Evolutionary conservation across 2,113 vertebrate genomes (phyloP).

Genomic region (Hyperopisus bebe): DNA sequence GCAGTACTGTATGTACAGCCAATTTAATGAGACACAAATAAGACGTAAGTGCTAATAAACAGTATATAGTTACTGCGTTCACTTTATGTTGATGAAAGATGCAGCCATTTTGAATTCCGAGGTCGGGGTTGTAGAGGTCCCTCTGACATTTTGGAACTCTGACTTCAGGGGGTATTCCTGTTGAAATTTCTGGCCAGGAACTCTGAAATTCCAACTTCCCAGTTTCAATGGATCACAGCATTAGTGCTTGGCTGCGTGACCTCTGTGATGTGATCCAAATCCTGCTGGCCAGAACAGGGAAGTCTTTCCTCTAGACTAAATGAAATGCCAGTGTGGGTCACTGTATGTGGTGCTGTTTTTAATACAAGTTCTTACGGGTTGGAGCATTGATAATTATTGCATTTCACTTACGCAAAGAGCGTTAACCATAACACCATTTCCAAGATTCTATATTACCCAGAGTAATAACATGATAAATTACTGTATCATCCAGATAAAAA

Average conservation of each 20-base stretch:
- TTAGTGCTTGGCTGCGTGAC: background rate
- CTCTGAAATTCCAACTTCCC: background rate
- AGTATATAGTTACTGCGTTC: background rate
- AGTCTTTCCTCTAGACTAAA: background rate
- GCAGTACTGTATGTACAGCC: background rate
- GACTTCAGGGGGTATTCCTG: background rate
- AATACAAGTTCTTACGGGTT: background rate
- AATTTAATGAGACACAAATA: background rate
- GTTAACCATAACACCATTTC: background rate
- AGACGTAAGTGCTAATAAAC: background rate
- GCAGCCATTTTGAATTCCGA: background rate
- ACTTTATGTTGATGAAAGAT: background rate
- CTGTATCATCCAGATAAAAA: background rate
- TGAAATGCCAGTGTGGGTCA: background rate
- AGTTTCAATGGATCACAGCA: background rate
- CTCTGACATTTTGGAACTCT: background rate
- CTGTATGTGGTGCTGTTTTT: background rate
- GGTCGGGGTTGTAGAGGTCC: background rate
- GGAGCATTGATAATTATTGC: background rate
- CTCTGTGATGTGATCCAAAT: background rate
- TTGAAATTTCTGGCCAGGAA: background rate
- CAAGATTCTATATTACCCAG: background rate
- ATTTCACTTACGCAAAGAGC: background rate
- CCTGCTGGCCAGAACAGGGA: background rate
- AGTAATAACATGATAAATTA: background rate